Evolutionary conservation across 2,113 vertebrate species (phyloP).

Genomic region (Crocuta crocuta): DNA sequence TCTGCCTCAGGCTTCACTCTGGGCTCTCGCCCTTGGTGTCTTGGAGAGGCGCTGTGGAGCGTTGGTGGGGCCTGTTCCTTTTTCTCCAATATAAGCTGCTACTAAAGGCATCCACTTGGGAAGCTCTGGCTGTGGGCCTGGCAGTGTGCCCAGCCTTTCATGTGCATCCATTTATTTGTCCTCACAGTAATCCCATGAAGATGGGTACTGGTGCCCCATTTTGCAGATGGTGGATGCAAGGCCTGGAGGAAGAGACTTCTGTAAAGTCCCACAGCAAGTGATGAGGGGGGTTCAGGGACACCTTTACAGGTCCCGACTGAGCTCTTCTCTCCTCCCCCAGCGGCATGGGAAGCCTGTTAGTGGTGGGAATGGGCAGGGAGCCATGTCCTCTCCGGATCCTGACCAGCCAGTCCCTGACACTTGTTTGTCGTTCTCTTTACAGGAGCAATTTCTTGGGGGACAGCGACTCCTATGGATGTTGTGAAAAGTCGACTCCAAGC

Average conservation of each 20-base stretch:
- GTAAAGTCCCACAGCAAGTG: background rate
- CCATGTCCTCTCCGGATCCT: background rate
- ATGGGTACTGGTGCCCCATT: accelerated
- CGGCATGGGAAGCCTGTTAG: background rate
- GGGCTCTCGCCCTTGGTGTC: background rate
- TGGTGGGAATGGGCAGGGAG: background rate
- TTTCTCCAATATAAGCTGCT: background rate
- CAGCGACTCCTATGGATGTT: constrained; percentile 95
- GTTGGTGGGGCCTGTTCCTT: background rate
- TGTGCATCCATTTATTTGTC: accelerated
- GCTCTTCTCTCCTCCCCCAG: background rate
- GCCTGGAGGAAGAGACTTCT: background rate
- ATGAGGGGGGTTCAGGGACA: background rate
- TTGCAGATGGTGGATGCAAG: background rate
- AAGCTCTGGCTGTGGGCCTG: background rate
- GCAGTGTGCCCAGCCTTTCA: background rate
- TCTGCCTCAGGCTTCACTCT: background rate
- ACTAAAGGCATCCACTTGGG: accelerated
- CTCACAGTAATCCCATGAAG: background rate
- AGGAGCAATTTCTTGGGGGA: constrained; percentile 98
- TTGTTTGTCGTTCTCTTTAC: constrained; percentile 52
- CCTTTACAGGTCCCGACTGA: background rate
- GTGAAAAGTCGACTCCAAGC: constrained; percentile 98
- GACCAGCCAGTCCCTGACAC: background rate
- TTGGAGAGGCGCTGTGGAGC: background rate